Base-by-base conservation (phyloP, 1,140 invertebrate genomes). In the Formica exsecta region DNA sequence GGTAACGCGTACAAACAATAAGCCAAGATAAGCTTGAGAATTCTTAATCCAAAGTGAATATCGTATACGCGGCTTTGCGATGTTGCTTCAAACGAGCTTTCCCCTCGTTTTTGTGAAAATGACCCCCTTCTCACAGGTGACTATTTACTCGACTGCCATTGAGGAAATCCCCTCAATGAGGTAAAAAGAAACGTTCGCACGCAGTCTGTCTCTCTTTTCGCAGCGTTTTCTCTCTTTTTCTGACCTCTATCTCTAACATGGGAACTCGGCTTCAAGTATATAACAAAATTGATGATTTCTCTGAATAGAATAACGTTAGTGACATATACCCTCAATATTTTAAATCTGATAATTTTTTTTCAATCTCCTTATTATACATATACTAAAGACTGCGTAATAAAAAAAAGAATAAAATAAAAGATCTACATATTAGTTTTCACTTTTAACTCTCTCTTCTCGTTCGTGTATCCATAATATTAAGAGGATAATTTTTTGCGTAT, bases 151-250 rank as follows among this genome's bases (percentile, higher is more conserved):
- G 76, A 22, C 19, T 74, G 61, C 36, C 25, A 29, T 29, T 29
- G 44, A 86, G 76, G 59, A 89, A 89, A 89, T 68, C 79, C 68
- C 68, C 75, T 22, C 65, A 79, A 65, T 62, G 76, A 61, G 86
- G 75, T 83, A 75, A 80, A 59, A 83, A 41, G 48, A 79, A 84
- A 83, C 64, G 32, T 83, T 89, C 85, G 48, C 87, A 89, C 87
- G 88, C 84, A 8, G 22, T 75, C 29, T 54, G 51, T 57, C 61
- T 65, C 22, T 38, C 51, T 73, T 22, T 11, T 59, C 44, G 48
- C 11, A 29, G 9, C 22, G 64, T 51, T 51, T 51, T 77, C 66
- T 66, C 84, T 48, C n/a, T 8, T 36, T 61, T 36, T 62, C 29
- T n/a, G n/a, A 68, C 44, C 38, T 84, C 19, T 62, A 48, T 36